Percentiles rank a stretch among this genome's conserved stretches.
Evolutionary conservation across 2,113 vertebrate species (phyloP).

Genomic region (Haliaeetus leucogaster): DNA sequence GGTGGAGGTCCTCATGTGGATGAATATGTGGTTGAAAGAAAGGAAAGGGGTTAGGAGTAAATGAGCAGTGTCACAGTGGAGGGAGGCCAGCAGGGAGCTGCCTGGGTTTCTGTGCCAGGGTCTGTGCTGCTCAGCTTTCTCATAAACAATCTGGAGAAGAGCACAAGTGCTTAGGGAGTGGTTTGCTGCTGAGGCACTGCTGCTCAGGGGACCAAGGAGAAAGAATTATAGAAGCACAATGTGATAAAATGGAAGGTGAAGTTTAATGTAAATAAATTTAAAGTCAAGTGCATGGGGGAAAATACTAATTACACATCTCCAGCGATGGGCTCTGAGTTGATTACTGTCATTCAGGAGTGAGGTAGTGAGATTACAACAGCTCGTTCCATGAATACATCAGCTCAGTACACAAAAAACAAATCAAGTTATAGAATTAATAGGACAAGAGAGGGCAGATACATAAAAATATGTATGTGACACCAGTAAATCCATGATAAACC

Average conservation of each 20-base stretch:
- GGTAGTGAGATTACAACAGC: background rate
- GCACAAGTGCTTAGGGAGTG: background rate
- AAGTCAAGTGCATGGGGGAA: background rate
- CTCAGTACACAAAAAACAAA: background rate
- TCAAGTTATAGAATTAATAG: background rate
- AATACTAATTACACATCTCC: background rate
- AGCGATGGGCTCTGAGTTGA: background rate
- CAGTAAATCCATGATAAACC: background rate
- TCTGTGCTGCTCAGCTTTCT: background rate
- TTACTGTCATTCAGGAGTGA: background rate
- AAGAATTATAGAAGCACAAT: background rate
- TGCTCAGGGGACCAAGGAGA: background rate
- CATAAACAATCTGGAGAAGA: background rate
- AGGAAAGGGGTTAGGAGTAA: background rate
- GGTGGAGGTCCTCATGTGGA: background rate
- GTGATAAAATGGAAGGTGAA: background rate
- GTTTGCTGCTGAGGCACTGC: background rate
- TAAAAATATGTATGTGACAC: background rate
- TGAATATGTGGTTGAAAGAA: background rate
- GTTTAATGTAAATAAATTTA: background rate
- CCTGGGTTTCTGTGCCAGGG: background rate
- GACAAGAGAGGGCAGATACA: background rate
- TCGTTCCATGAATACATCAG: background rate
- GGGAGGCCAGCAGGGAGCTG: background rate
- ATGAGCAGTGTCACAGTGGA: background rate